Conservation (phyloP, 2,888 invertebrate species). For the Leptinotarsa juncta region DNA sequence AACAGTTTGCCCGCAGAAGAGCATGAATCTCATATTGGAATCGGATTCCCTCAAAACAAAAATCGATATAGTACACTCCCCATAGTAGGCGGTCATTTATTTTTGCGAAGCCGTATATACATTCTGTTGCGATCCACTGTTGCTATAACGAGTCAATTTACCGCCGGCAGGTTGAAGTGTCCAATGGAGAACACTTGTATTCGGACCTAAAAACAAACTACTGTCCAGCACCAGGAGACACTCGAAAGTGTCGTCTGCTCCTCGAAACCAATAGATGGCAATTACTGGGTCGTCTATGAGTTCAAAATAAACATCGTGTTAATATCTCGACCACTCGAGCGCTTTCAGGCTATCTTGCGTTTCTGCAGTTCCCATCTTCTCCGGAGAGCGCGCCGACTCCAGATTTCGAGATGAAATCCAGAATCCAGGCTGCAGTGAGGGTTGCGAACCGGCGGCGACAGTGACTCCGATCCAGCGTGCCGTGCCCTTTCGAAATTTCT, state of each 20-base stretch:
- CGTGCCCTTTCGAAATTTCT: conserved; percentile 1
- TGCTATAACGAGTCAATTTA: too few relatives aligned
- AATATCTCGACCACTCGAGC: conserved; percentile 33
- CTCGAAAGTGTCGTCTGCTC: conserved; percentile 10
- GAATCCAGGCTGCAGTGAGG: conserved; percentile 60
- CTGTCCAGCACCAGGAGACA: not conserved
- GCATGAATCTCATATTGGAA: too few relatives aligned
- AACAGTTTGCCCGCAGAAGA: too few relatives aligned
- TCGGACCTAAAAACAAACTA: conserved; percentile 1
- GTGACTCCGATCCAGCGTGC: conserved; percentile 39
- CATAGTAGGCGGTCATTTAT: too few relatives aligned
- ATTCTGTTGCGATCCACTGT: too few relatives aligned
- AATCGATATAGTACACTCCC: too few relatives aligned
- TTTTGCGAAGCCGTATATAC: too few relatives aligned
- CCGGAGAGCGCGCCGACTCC: conserved; percentile 49
- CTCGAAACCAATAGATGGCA: conserved; percentile 28
- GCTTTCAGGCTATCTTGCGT: conserved; percentile 23
- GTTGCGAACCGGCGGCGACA: conserved; percentile 57
- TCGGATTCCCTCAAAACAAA: too few relatives aligned
- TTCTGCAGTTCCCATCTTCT: conserved; percentile 22
- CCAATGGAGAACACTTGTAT: too few relatives aligned
- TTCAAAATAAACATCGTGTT: conserved; percentile 36
- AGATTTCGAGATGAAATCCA: conserved; percentile 48
- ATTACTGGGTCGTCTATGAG: conserved; percentile 27
- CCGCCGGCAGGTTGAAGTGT: too few relatives aligned